Base-by-base conservation (phyloP, 2,888 invertebrate species). In the Drosophila sordidula region DNA sequence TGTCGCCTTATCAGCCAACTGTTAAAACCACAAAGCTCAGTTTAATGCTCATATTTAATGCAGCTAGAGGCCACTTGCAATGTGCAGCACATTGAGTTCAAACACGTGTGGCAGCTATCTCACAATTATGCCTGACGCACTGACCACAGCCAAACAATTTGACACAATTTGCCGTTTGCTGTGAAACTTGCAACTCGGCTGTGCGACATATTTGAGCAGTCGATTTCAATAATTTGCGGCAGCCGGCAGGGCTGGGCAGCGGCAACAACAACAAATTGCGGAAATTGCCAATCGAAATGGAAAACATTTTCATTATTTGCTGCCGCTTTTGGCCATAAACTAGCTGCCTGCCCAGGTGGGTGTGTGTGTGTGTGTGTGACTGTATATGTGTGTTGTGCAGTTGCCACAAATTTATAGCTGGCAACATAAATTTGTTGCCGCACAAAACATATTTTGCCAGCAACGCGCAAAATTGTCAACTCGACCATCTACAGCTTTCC, bases 261-360 rank as follows among this genome's bases (percentile, higher is more conserved):
- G 59, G 52, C 56, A 52, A 34, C 67, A 68, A 50, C 69, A 78
- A 78, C 79, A 83, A 90, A 90, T 87, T 89, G 90, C 90, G 88
- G 90, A 88, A 88, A 88, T 90, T 83, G 90, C 79, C 81, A 79
- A 88, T 89, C 81, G 90, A 88, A 88, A 87, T 88, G 85, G 90
- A 89, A 90, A 90, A 89, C 87, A 89, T 90, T 88, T 88, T 87
- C 90, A 90, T 85, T 90, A 88, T 81, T 80, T 75, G 75, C 75
- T 70, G 67, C 57, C 63, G 77, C 67, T 66, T 69, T 58, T 54
- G 69, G 58, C 39, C 76, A 87, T 89, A 85, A 85, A 89, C 81
- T 76, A 75, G 80, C 51, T 52, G 67, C 50, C 66, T 44, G 59
- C 45, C 76, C 83, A 88, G 88, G 86, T 83, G 83, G 66, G 77